Evolutionary conservation across 2,797 vertebrate species (phyloP), one percentile per base, ranked within the genome.

Genomic region (Lophius americanus): DNA sequence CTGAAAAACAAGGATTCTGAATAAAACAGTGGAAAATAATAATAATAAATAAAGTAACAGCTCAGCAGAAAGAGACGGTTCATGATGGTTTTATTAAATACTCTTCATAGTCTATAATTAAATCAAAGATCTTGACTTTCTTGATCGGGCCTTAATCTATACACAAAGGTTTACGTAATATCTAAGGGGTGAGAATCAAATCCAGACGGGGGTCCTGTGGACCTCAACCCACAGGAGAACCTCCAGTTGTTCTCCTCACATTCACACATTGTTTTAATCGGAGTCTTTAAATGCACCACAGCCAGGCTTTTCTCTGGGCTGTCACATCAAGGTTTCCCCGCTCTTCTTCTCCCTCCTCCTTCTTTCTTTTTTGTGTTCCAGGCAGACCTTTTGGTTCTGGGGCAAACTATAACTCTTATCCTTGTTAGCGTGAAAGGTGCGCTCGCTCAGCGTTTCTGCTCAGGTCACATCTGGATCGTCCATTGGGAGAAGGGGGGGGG

Each of bases 401-500:
- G 80, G 80, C 12, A 23, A 76, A 81, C 73, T 73, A 65, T 83
- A 86, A 88, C 79, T 88, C 82, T 86, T 81, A 84, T 23, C 82
- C 75, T 90, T 79, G 73, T 90, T 87, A 86, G 79, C 46, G 83
- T 86, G 73, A 92, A 86, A 90, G 81, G 88, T 92, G 87, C 7
- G 36, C 81, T 78, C 60, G 42, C 73, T 87, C 82, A 75, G 87
- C 70, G 1, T 51, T 79, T 84, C 68, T 73, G 76, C 79, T 69
- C 64, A 75, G 83, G 84, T 86, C 90, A 93, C 91, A 93, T 93
- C 91, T 93, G 92, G 90, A 75, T 50, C 70, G 56, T 70, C 81
- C 63, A 36, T 80, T 37, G 81, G 68, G 69, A 1, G 37, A 4
- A 9, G 60, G 39, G 32, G 7, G 14, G 44, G n/a, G 9, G 39